phyloP scores from a whole-genome alignment of 2,888 invertebrate genomes.

The Ecdyonurus torrentis region DNA sequence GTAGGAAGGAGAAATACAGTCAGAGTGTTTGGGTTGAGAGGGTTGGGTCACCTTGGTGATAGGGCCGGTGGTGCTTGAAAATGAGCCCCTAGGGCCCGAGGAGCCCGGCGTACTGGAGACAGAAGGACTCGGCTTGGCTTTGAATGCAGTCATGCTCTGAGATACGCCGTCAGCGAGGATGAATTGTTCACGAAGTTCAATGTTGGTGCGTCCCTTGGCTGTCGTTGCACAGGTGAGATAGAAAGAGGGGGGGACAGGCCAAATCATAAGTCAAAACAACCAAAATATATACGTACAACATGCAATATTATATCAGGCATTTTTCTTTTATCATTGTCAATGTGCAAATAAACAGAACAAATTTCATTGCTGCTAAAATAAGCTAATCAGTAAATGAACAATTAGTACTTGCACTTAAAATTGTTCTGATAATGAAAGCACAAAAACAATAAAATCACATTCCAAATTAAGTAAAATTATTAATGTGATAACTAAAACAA shows the following conservation, averaged over 20 bases:
- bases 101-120: slow-evolving; percentile 24
- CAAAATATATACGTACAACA: no score
- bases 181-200: slow-evolving; percentile 98
- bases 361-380: no score
- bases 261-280: slow-evolving; percentile 8
- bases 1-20: background rate
- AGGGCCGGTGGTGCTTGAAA: slow-evolving; percentile 58
- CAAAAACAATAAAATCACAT: no score
- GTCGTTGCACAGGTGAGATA: slow-evolving; percentile 32
- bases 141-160: slow-evolving; percentile 98
- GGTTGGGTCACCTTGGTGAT: slow-evolving; percentile 71
- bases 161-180: slow-evolving; percentile 96
- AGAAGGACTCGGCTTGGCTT: slow-evolving; percentile 79
- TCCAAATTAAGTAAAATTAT: no score
- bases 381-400: no score
- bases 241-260: background rate
- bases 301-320: no score
- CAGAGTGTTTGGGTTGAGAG: background rate
- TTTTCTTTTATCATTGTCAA: no score
- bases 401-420: no score
- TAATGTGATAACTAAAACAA: no score
- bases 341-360: no score
- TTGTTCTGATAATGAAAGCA: no score
- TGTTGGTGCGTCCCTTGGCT: slow-evolving; percentile 99
- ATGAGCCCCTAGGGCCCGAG: slow-evolving; percentile 17